Evolutionary conservation across 2,888 invertebrate species (phyloP), one percentile per base, ranked within the genome.

Genomic region (Rhimphoctona megacephalus): DNA sequence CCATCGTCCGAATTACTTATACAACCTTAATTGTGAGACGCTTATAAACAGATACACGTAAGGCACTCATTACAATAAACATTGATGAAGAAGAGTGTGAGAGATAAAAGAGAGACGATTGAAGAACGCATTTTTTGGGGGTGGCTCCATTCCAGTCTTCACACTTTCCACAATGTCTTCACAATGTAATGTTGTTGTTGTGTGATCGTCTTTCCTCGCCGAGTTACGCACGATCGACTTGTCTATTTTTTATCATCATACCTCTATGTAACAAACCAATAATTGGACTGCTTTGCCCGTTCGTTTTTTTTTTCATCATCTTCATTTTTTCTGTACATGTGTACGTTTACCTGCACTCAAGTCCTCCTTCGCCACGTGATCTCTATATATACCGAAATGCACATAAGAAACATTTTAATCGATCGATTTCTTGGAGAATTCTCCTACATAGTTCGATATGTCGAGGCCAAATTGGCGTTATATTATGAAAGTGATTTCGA

Each of bases 1-100:
- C 90, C 92, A 92, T 82, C 81, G 67, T 81, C 89, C 89, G 88
- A 91, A 89, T 88, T 86, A 87, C 89, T 88, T 88, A 84, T 89
- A 84, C 89, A 87, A 90, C 85, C 86, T 70, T 80, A 66, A 87
- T 82, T 70, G 85, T 76, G 57, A 79, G 79, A 77, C 70, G 25
- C 36, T 30, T 54, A 66, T 36, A 57, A 46, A 82, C 67, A 57
- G 61, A 74, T 30, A 61, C 61, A 61, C 61, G 61, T 54, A 30
- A 25, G 25, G 61, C 22, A 49, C 33, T 52, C 36, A 49, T 77
- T 70, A 70, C 76, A 77, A 77, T 76, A 70, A 77, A 77, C 69
- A 69, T 54, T 57, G 39, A n/a, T n/a, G 52, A 78, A 33, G 19
- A 43, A 76, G 22, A 30, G 64, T 52, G 19, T 43, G 25, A 49